A percentile compares a stretch with the other conserved stretches of the same genome.
Conservation (phyloP, 2,113 vertebrate genomes). For the Numenius arquata region DNA sequence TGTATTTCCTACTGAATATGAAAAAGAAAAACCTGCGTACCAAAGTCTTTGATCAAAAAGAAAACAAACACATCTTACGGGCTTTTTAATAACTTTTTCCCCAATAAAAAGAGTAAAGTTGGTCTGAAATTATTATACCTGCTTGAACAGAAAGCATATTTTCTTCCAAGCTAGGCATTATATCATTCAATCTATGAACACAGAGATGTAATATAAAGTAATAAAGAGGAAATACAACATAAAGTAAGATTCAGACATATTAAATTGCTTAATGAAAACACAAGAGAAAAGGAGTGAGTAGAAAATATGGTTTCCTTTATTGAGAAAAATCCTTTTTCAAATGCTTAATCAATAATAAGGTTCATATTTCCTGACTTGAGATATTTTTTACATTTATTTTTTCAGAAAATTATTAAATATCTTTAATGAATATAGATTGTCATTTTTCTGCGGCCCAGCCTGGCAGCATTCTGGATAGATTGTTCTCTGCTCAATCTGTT, state of each 20-base stretch:
- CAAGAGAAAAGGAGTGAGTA: conserved; percentile 37
- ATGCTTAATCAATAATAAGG: conserved; percentile 65
- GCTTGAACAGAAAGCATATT: conserved; percentile 56
- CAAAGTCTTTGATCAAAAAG: conserved; percentile 32
- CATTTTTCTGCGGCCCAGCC: neutral
- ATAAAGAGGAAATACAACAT: conserved; percentile 68
- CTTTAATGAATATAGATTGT: conserved; percentile 13
- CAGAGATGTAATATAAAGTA: conserved; percentile 66
- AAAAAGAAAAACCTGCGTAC: neutral
- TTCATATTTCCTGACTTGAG: conserved; percentile 39
- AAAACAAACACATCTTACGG: neutral
- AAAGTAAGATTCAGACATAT: conserved; percentile 62
- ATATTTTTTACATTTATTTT: neutral
- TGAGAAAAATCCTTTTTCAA: conserved; percentile 54
- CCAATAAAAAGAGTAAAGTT: conserved; percentile 47
- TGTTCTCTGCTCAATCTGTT: neutral
- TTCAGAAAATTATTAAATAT: conserved; percentile 31
- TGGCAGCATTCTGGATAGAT: neutral
- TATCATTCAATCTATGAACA: conserved; percentile 53
- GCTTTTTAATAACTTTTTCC: conserved; percentile 45
- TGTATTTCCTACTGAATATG: conserved; percentile 15
- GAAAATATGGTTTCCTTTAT: conserved; percentile 58
- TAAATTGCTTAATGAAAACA: conserved; percentile 70
- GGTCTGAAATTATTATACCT: conserved; percentile 57
- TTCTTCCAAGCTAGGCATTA: conserved; percentile 59